Conservation (phyloP, 2,113 vertebrate species). For the Sebastes schlegelii region DNA sequence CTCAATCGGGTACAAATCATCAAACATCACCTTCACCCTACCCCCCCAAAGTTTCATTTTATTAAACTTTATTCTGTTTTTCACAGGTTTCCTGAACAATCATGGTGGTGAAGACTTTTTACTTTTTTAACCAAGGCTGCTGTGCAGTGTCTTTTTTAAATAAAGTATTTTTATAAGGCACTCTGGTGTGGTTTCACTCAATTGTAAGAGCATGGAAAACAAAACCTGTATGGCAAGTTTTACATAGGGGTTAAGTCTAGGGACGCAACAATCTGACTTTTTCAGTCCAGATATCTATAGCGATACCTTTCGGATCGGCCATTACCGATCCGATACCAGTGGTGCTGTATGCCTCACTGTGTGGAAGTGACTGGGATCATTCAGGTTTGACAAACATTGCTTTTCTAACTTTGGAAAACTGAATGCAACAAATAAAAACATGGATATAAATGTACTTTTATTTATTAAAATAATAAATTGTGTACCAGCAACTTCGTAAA, state of each 20-base stretch:
- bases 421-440: too few species aligned
- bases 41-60: not conserved
- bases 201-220: not conserved
- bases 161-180: conserved; percentile 63
- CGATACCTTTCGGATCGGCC: too few species aligned
- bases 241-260: not conserved
- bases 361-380: too few species aligned
- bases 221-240: not conserved
- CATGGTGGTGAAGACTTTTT: conserved; percentile 32
- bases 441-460: too few species aligned
- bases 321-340: too few species aligned
- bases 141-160: conserved; percentile 62
- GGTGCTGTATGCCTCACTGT: too few species aligned
- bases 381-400: too few species aligned
- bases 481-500: too few species aligned
- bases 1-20: conserved; percentile 57
- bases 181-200: conserved; percentile 25
- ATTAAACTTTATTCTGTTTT: not conserved
- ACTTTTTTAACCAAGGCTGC: conserved; percentile 38
- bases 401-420: too few species aligned
- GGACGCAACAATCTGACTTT: too few species aligned
- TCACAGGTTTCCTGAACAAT: conserved; percentile 58
- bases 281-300: too few species aligned
- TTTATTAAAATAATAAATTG: too few species aligned
- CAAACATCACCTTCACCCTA: not conserved